Percentiles rank a stretch among this genome's conserved stretches.
These are phyloP conservation scores for Dendrolimus kikuchii DNA, from an alignment of 1,140 invertebrate species.

Conservation along the genomic window DNA sequence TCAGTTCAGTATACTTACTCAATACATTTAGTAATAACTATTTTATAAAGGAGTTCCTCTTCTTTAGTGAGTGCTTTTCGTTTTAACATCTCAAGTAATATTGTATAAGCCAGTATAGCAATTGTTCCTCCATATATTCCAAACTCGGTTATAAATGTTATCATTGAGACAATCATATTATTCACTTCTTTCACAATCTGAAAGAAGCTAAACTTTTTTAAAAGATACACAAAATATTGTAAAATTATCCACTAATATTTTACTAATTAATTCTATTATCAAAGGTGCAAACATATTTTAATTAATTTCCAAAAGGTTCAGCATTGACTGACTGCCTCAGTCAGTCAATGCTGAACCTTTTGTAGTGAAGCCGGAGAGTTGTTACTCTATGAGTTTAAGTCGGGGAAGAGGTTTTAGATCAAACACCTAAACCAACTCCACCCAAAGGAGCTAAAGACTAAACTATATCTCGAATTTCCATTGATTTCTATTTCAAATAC, in stretches of 20 bases:
- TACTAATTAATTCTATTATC: too few relatives aligned
- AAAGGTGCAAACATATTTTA: too few relatives aligned
- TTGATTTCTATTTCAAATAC: too few relatives aligned
- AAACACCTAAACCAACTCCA: too few relatives aligned
- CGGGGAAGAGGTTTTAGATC: too few relatives aligned
- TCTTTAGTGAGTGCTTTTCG: slow-evolving; percentile 57
- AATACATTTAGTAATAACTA: slow-evolving; percentile 43
- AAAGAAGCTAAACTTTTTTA: slow-evolving; percentile 1
- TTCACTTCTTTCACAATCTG: slow-evolving; percentile 56
- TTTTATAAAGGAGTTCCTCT: slow-evolving; percentile 57
- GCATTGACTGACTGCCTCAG: too few relatives aligned
- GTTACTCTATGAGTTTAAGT: too few relatives aligned
- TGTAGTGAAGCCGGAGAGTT: too few relatives aligned
- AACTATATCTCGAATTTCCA: too few relatives aligned
- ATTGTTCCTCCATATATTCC: slow-evolving; percentile 76
- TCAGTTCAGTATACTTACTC: slow-evolving; percentile 43
- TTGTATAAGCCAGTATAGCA: slow-evolving; percentile 72
- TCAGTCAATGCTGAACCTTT: too few relatives aligned
- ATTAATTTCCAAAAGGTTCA: too few relatives aligned
- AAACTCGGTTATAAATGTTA: slow-evolving; percentile 64
- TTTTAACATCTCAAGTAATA: slow-evolving; percentile 77
- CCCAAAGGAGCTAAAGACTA: too few relatives aligned
- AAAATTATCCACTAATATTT: slow-evolving; percentile 14
- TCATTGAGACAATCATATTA: slow-evolving; percentile 54
- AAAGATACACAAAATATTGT: neutral